phyloP scores from a whole-genome alignment of 1,140 invertebrate species.

The Aphidius ervi region DNA sequence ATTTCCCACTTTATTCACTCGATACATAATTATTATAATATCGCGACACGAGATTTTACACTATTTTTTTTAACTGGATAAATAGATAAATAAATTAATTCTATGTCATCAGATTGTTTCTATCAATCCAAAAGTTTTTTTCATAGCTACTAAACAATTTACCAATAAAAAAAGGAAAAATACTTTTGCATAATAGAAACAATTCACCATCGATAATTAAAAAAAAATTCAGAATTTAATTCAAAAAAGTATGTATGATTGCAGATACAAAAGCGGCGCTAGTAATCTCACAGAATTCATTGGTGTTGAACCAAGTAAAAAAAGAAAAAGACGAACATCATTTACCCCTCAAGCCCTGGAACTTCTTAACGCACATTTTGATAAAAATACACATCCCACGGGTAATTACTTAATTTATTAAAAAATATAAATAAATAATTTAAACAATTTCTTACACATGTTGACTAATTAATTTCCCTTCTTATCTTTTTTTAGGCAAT shows the following conservation, averaged over 20 bases:
- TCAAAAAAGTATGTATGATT: slow-evolving; percentile 53
- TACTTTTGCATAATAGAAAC: slow-evolving; percentile 6
- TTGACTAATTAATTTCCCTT: slow-evolving; percentile 5
- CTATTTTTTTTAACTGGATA: too few relatives aligned
- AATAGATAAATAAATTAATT: too few relatives aligned
- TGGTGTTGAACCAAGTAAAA: slow-evolving; percentile 93
- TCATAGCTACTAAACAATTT: too few relatives aligned
- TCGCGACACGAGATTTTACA: too few relatives aligned
- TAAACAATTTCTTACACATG: too few relatives aligned
- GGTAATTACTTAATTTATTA: slow-evolving; percentile 60
- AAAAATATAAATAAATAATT: not conserved
- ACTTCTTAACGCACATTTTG: slow-evolving; percentile 91
- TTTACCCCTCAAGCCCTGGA: slow-evolving; percentile 95
- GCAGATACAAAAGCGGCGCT: slow-evolving; percentile 83
- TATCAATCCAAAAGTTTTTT: too few relatives aligned
- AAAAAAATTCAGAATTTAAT: slow-evolving; percentile 39
- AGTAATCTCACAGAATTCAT: slow-evolving; percentile 94
- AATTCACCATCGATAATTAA: not conserved
- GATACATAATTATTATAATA: too few relatives aligned
- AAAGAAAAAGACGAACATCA: slow-evolving; percentile 90
- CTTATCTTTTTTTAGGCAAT: slow-evolving; percentile 65
- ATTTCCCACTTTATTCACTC: too few relatives aligned
- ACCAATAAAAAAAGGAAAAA: too few relatives aligned
- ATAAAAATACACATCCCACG: slow-evolving; percentile 95
- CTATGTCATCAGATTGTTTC: too few relatives aligned